These are phyloP conservation scores for Drepana arcuata DNA, from an alignment of 1,140 invertebrate species.

Conservation along the genomic window DNA sequence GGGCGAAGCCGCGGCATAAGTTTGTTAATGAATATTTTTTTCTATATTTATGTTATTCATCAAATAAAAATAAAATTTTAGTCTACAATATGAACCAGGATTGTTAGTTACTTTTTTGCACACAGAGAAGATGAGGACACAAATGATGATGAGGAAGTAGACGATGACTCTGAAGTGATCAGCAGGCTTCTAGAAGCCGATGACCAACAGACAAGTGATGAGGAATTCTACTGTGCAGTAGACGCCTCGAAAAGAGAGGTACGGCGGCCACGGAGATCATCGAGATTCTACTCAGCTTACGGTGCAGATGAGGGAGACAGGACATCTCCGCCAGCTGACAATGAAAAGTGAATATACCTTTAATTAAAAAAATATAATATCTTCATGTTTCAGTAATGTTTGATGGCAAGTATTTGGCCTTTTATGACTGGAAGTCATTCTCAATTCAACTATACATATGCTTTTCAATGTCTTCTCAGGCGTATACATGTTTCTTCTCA, in stretches of 20 bases:
- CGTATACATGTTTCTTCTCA: too few relatives aligned
- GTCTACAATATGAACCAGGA: not conserved
- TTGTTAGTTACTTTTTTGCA: conserved; percentile 7
- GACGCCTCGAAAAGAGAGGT: conserved; percentile 9
- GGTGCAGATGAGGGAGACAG: conserved; percentile 32
- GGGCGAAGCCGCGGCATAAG: too few relatives aligned
- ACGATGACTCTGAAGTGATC: conserved; percentile 53
- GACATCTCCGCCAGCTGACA: conserved; percentile 21
- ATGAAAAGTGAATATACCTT: conserved; percentile 11
- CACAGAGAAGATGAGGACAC: conserved; percentile 23
- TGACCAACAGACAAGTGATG: conserved; percentile 39
- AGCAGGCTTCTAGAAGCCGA: conserved; percentile 46
- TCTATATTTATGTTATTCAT: not conserved
- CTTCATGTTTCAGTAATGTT: too few relatives aligned
- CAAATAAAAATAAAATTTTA: not conserved
- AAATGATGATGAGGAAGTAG: conserved; percentile 46
- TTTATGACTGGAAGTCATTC: too few relatives aligned
- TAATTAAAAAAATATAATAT: conserved; percentile 4
- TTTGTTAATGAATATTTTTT: not conserved
- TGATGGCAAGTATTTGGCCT: too few relatives aligned
- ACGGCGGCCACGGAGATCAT: conserved; percentile 27
- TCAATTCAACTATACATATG: too few relatives aligned
- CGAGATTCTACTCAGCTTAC: conserved; percentile 24
- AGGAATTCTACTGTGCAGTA: conserved; percentile 30
- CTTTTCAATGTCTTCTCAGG: too few relatives aligned